Percentiles rank a stretch among this genome's conserved stretches.
Evolutionary conservation across 2,797 vertebrate genomes (phyloP).

Genomic region (Diglossa cyanea): DNA sequence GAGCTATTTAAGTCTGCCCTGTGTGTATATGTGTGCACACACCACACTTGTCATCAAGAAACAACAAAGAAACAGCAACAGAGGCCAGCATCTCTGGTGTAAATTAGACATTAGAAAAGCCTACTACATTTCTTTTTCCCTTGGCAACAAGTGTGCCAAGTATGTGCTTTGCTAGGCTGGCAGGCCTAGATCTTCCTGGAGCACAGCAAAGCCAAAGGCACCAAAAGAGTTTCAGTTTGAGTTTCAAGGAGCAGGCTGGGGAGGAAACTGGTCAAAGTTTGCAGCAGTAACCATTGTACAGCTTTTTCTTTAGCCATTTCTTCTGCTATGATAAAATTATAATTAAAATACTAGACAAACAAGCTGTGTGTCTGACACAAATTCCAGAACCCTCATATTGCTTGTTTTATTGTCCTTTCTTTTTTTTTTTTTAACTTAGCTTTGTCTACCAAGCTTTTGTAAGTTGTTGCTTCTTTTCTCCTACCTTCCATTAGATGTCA

Average conservation of each 20-base stretch:
- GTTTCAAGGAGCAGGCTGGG: not conserved
- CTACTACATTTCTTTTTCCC: not conserved
- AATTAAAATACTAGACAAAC: not conserved
- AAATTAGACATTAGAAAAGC: not conserved
- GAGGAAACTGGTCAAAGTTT: not conserved
- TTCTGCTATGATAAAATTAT: not conserved
- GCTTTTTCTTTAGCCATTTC: not conserved
- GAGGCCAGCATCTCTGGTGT: not conserved
- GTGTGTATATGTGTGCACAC: not conserved
- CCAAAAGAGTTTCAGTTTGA: not conserved
- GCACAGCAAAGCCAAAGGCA: not conserved
- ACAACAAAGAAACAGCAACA: not conserved
- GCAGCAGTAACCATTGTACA: not conserved
- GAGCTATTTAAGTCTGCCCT: not conserved
- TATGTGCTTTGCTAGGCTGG: not conserved
- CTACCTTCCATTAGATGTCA: not conserved
- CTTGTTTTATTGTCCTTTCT: not conserved
- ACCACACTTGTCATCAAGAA: not conserved
- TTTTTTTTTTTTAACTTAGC: not conserved
- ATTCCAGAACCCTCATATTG: not conserved
- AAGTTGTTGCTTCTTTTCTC: not conserved
- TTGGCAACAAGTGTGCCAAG: not conserved
- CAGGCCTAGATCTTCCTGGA: not conserved
- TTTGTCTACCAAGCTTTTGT: not conserved
- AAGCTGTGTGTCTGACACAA: not conserved